Evolutionary conservation across 2,797 vertebrate genomes (phyloP).

Genomic region (Scleropages formosus): DNA sequence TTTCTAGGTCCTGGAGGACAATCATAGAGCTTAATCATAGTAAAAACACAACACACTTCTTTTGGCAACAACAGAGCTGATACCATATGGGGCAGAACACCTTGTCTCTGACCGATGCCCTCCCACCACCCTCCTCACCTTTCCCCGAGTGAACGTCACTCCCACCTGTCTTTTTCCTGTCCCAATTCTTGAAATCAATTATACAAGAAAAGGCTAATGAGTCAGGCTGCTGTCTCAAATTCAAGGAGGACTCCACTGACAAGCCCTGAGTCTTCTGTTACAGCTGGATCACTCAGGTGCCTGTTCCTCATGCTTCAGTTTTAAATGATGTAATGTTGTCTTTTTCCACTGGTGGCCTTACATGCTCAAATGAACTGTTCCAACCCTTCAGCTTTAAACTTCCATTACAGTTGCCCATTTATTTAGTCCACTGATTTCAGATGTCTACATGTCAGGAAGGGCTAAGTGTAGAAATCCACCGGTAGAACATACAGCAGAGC

Average conservation of each 20-base stretch:
- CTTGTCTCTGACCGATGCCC: no score
- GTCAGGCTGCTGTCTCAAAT: constrained; percentile 13
- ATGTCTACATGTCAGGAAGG: no score
- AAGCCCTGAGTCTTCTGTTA: neutral
- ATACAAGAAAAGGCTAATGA: constrained; percentile 5
- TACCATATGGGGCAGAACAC: no score
- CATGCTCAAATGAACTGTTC: constrained; percentile 16
- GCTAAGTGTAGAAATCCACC: no score
- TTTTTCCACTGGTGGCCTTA: neutral
- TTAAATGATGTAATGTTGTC: constrained; percentile 11
- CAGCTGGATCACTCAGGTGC: neutral
- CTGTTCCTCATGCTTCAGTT: constrained; percentile 6
- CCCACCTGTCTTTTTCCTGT: constrained; percentile 8
- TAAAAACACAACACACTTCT: no score
- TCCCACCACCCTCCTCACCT: neutral
- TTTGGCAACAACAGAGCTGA: no score
- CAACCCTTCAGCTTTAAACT: constrained; percentile 8
- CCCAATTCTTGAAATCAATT: constrained; percentile 8
- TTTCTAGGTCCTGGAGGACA: no score
- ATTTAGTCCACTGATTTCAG: neutral
- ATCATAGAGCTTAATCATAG: no score
- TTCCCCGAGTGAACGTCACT: neutral
- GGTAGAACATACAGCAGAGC: no score
- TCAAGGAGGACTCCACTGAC: neutral
- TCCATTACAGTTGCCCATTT: neutral